These are phyloP conservation scores for Aleiodes leptofemur DNA, from an alignment of 2,888 invertebrate species.

Conservation along the genomic window DNA sequence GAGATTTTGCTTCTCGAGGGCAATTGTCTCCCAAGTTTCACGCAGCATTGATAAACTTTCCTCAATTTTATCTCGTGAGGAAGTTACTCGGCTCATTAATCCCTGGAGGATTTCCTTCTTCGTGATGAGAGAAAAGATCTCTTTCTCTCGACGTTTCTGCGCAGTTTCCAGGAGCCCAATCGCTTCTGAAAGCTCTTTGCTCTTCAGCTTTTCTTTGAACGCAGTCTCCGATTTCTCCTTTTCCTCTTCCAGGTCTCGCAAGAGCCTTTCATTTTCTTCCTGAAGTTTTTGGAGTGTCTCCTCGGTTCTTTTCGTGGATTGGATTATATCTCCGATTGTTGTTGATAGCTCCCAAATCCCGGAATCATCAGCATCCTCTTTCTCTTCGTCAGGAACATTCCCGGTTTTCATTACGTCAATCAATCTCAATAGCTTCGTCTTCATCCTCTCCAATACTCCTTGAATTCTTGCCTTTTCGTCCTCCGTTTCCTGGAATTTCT, in stretches of 20 bases:
- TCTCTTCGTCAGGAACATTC: slow-evolving; percentile 4
- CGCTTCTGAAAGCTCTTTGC: slow-evolving; percentile 47
- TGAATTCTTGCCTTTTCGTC: slow-evolving; percentile 47
- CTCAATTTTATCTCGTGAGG: slow-evolving; percentile 52
- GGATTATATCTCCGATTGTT: slow-evolving; percentile 49
- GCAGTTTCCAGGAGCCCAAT: slow-evolving; percentile 48
- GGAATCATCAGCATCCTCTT: slow-evolving; percentile 27
- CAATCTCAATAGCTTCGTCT: neutral
- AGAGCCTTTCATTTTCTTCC: slow-evolving; percentile 51
- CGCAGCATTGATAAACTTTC: slow-evolving; percentile 44
- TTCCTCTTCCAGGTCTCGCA: slow-evolving; percentile 52
- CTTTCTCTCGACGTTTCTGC: slow-evolving; percentile 43
- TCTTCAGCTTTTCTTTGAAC: slow-evolving; percentile 43
- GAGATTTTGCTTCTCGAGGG: slow-evolving; percentile 47
- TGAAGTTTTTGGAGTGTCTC: slow-evolving; percentile 47
- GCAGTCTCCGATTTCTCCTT: slow-evolving; percentile 42
- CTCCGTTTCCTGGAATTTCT: slow-evolving; percentile 44
- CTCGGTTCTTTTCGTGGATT: slow-evolving; percentile 44
- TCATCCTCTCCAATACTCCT: slow-evolving; percentile 34
- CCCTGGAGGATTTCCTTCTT: slow-evolving; percentile 53
- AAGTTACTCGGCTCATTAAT: slow-evolving; percentile 45
- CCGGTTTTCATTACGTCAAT: neutral
- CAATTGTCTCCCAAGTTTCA: slow-evolving; percentile 53
- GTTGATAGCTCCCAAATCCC: neutral
- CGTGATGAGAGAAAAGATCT: slow-evolving; percentile 40